phyloP scores from a whole-genome alignment of 2,113 vertebrate genomes.

The Apus apus region DNA sequence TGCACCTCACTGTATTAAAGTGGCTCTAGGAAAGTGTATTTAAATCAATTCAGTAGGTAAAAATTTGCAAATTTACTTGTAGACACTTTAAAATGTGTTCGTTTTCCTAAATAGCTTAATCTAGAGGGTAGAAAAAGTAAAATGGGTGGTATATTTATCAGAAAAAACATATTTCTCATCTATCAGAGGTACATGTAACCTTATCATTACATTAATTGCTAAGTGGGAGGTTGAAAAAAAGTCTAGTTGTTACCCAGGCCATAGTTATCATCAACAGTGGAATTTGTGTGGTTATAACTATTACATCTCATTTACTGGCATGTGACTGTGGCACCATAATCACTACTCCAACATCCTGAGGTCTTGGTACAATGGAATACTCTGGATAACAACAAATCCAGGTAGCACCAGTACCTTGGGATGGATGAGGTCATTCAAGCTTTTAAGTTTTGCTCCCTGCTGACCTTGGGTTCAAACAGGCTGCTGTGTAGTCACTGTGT shows the following conservation, averaged over 20 bases:
- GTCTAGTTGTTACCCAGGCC: neutral
- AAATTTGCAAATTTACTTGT: neutral
- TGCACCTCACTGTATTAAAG: neutral
- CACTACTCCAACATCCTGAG: neutral
- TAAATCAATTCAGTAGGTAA: neutral
- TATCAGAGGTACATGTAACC: neutral
- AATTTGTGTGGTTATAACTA: neutral
- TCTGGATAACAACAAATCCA: neutral
- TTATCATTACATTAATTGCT: neutral
- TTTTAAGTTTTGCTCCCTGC: neutral
- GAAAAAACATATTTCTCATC: neutral
- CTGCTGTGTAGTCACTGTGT: neutral
- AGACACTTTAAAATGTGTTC: neutral
- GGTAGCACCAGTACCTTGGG: neutral
- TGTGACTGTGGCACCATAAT: neutral
- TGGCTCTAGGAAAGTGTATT: neutral
- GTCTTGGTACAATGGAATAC: fast-evolving
- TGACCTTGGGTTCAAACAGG: neutral
- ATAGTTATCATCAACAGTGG: neutral
- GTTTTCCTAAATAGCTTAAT: neutral
- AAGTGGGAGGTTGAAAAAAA: neutral
- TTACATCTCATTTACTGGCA: neutral
- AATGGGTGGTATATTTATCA: neutral
- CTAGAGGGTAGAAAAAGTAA: neutral
- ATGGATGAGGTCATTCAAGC: neutral